Conservation (phyloP, 1,140 invertebrate species). For the Ceratina australensis region DNA sequence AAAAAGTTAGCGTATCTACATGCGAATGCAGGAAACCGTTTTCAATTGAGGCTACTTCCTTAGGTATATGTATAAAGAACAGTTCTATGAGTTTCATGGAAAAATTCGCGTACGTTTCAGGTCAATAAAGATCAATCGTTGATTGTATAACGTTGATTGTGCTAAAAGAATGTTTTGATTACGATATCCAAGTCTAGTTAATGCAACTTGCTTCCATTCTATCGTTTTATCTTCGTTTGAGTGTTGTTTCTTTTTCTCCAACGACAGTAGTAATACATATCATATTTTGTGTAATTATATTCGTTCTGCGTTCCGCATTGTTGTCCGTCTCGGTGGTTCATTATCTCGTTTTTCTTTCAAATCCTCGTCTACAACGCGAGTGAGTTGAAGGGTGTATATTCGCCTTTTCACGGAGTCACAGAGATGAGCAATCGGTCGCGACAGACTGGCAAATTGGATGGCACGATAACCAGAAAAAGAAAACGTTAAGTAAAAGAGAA, state of each 20-base stretch:
- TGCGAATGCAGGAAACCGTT: not conserved
- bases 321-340: not conserved
- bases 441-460: conserved; percentile 13
- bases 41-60: not conserved
- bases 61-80: too few species aligned
- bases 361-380: not conserved
- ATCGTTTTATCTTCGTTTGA: conserved; percentile 10
- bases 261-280: not conserved
- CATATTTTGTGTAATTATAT: not conserved
- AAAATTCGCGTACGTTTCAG: not conserved
- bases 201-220: not conserved
- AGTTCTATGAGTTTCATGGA: not conserved
- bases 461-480: not conserved
- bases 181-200: conserved; percentile 24
- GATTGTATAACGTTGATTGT: too few species aligned
- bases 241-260: conserved; percentile 8
- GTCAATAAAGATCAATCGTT: too few species aligned
- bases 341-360: conserved; percentile 18
- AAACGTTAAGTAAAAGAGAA: conserved; percentile 1
- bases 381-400: not conserved
- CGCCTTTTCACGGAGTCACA: not conserved
- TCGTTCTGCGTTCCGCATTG: not conserved
- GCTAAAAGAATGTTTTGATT: conserved; percentile 11
- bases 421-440: conserved; percentile 17
- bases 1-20: not conserved